Conservation (phyloP, 2,888 invertebrate genomes). For the Sisyra terminalis region DNA sequence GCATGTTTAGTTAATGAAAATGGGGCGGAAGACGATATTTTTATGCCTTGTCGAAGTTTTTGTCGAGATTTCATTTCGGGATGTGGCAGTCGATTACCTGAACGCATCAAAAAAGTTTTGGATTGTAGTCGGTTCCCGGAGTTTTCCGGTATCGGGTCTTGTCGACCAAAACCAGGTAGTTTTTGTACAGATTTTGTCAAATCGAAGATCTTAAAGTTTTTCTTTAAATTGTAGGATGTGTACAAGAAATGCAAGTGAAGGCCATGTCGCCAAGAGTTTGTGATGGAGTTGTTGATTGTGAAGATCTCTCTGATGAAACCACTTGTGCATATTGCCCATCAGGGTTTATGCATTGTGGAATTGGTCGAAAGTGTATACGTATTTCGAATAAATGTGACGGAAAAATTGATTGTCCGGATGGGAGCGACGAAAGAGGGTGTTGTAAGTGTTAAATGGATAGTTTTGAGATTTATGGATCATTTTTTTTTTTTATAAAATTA, state of each 20-base stretch:
- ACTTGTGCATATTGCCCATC: constrained; percentile 62
- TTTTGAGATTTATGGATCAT: neutral
- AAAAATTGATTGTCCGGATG: constrained; percentile 67
- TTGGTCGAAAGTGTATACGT: constrained; percentile 58
- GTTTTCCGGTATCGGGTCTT: constrained; percentile 54
- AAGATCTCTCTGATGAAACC: constrained; percentile 66
- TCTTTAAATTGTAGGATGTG: constrained; percentile 40
- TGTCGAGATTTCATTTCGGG: constrained; percentile 72
- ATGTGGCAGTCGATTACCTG: constrained; percentile 59
- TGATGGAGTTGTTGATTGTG: constrained; percentile 75
- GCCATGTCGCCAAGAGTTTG: constrained; percentile 65
- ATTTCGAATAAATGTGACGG: constrained; percentile 62
- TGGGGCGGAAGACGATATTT: constrained; percentile 34
- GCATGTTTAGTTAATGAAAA: constrained; percentile 34
- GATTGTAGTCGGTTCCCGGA: constrained; percentile 70
- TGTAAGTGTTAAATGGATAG: constrained; percentile 37
- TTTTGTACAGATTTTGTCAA: no score
- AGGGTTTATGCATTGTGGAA: constrained; percentile 61
- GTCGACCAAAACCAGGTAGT: constrained; percentile 63
- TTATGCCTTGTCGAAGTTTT: constrained; percentile 65
- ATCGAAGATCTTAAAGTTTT: constrained; percentile 8
- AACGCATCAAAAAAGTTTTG: constrained; percentile 49
- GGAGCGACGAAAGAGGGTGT: constrained; percentile 73
- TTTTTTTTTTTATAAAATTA: constrained; percentile 3
- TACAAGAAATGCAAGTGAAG: constrained; percentile 51